Evolutionary conservation across 2,888 invertebrate genomes (phyloP).

Genomic region (Pristionchus arcanus): DNA sequence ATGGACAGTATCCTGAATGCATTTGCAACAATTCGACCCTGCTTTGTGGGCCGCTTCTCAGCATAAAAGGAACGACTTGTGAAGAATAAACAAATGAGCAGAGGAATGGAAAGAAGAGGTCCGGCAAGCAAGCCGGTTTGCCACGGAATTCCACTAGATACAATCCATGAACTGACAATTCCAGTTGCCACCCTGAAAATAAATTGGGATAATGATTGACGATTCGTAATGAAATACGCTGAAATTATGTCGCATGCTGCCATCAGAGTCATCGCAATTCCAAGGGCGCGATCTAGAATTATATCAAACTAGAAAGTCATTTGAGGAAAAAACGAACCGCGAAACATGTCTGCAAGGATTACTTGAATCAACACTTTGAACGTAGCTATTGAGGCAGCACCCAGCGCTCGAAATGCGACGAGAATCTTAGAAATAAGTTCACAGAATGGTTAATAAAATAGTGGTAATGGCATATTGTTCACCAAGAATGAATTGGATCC

Average conservation of each 20-base stretch:
- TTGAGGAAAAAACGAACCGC: background rate
- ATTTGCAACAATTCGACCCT: background rate
- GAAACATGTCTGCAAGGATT: background rate
- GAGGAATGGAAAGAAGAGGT: background rate
- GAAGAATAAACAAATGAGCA: background rate
- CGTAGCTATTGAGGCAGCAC: background rate
- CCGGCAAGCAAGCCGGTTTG: background rate
- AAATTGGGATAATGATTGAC: background rate
- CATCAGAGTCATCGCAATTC: background rate
- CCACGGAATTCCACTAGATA: background rate
- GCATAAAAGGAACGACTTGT: background rate
- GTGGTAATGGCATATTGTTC: background rate
- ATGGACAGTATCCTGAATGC: background rate
- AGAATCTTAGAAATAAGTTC: background rate
- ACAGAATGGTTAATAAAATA: background rate
- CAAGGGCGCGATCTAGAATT: background rate
- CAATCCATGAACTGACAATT: background rate
- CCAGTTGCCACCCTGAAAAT: background rate
- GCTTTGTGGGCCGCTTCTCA: background rate
- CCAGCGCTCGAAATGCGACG: background rate
- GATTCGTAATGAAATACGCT: background rate
- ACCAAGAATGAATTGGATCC: background rate
- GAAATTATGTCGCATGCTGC: background rate
- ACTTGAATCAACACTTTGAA: background rate
- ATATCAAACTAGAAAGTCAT: background rate